A percentile compares a stretch with the other conserved stretches of the same genome.
Conservation (phyloP, 2,888 invertebrate species). For the Drosophila paracracens region DNA sequence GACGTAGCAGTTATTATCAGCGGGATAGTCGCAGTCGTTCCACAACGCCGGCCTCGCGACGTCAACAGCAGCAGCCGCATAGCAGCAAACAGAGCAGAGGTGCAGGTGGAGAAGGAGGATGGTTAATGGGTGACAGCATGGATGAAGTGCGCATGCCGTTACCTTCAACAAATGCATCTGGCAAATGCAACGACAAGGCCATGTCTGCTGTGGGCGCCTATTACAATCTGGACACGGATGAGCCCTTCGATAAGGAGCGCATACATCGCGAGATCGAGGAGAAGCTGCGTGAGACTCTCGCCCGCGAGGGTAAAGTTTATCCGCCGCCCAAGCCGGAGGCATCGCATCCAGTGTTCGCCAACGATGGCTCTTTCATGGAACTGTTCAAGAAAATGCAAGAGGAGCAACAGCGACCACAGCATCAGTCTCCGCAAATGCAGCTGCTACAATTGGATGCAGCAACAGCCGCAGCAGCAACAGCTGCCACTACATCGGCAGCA, state of each 20-base stretch:
- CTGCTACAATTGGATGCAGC: slow-evolving; percentile 5
- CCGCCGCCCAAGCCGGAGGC: slow-evolving; percentile 88
- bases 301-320: slow-evolving; percentile 85
- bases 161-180: background rate
- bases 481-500: slow-evolving; percentile 10
- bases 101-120: background rate
- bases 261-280: slow-evolving; percentile 85
- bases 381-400: slow-evolving; percentile 94
- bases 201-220: slow-evolving; percentile 72
- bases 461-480: slow-evolving; percentile 6
- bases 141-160: slow-evolving; percentile 5
- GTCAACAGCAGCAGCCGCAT: slow-evolving; percentile 18
- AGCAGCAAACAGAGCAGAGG: slow-evolving; percentile 1
- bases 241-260: slow-evolving; percentile 84
- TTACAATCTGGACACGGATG: slow-evolving; percentile 80
- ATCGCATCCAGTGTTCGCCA: slow-evolving; percentile 86
- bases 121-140: background rate
- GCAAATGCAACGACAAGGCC: slow-evolving; percentile 27
- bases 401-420: slow-evolving; percentile 52
- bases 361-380: slow-evolving; percentile 96
- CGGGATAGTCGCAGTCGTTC: slow-evolving; percentile 51
- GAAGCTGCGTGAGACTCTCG: slow-evolving; percentile 82
- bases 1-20: slow-evolving; percentile 50
- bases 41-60: slow-evolving; percentile 28
- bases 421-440: slow-evolving; percentile 5